Percentiles rank a stretch among this genome's conserved stretches.
These are phyloP conservation scores for Toxotes chatareus DNA, from an alignment of 2,113 vertebrate genomes.

Conservation along the genomic window DNA sequence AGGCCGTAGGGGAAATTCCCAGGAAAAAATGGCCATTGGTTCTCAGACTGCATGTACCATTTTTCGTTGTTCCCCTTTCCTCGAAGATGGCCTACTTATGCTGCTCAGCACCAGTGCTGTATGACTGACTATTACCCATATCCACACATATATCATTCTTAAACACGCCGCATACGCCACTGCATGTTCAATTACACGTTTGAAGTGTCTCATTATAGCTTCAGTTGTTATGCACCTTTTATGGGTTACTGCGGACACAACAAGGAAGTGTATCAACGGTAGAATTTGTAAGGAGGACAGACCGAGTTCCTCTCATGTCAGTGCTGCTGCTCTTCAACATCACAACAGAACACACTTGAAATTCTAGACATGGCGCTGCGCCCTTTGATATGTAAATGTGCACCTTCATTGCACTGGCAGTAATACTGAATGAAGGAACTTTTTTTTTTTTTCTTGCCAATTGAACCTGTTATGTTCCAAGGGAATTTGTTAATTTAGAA, in stretches of 20 bases:
- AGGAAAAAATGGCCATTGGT: slow-evolving; percentile 44
- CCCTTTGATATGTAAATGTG: slow-evolving; percentile 87
- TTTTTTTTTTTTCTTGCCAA: slow-evolving; percentile 54
- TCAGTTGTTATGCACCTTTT: slow-evolving; percentile 29
- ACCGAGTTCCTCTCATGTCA: slow-evolving; percentile 77
- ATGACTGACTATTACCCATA: slow-evolving; percentile 33
- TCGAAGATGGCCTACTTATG: slow-evolving; percentile 73
- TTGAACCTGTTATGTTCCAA: slow-evolving; percentile 71
- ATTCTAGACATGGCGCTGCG: slow-evolving; percentile 77
- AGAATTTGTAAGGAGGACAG: slow-evolving; percentile 74
- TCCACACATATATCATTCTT: slow-evolving; percentile 30
- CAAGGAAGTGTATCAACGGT: slow-evolving; percentile 66
- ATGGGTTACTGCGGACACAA: slow-evolving; percentile 51
- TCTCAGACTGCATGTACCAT: slow-evolving; percentile 44
- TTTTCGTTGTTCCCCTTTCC: slow-evolving; percentile 24
- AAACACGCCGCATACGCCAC: slow-evolving; percentile 30
- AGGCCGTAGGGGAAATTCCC: slow-evolving; percentile 72
- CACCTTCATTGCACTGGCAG: slow-evolving; percentile 83
- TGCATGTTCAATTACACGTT: slow-evolving; percentile 43
- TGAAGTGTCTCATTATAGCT: slow-evolving; percentile 60
- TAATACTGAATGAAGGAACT: slow-evolving; percentile 72
- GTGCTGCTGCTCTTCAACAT: slow-evolving; percentile 80
- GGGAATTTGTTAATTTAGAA: slow-evolving; percentile 74
- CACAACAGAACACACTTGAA: slow-evolving; percentile 83
- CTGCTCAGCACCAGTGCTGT: slow-evolving; percentile 8